Percentiles rank a stretch among this genome's conserved stretches.
phyloP scores from a whole-genome alignment of 2,888 invertebrate genomes.

The Phaonia tiefii region DNA sequence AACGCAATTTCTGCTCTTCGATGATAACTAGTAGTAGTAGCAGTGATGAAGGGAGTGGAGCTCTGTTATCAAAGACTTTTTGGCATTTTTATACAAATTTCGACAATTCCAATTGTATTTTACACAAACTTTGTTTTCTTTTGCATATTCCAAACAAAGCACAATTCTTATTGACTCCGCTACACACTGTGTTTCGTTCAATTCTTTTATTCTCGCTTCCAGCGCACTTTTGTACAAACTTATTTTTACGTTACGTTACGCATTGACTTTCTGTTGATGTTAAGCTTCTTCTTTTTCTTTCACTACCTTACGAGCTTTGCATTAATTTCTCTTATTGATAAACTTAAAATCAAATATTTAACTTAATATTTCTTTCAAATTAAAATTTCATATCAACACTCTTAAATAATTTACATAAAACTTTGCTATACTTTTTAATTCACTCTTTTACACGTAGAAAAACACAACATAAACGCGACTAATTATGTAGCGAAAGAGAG shows the following conservation, averaged over 20 bases:
- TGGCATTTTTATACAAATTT: slow-evolving; percentile 69
- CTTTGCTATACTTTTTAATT: neutral
- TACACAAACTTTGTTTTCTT: neutral
- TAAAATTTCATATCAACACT: no score
- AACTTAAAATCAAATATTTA: no score
- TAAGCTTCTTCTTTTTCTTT: neutral
- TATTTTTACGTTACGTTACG: neutral
- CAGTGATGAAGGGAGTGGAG: neutral
- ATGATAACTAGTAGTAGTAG: no score
- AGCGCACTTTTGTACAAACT: neutral
- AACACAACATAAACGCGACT: neutral
- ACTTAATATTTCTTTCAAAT: no score
- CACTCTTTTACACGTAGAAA: neutral
- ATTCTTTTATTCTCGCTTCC: neutral
- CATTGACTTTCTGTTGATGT: slow-evolving; percentile 8
- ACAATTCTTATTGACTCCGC: neutral
- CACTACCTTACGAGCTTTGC: neutral
- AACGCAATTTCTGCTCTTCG: no score
- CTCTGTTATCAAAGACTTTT: slow-evolving; percentile 68
- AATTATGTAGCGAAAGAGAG: neutral
- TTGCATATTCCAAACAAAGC: slow-evolving; percentile 16
- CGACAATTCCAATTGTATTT: no score
- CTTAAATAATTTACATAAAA: neutral
- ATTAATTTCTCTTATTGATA: no score
- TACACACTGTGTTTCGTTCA: neutral